Base-by-base conservation (phyloP, 2,888 invertebrate genomes). In the Hymenopus coronatus region DNA sequence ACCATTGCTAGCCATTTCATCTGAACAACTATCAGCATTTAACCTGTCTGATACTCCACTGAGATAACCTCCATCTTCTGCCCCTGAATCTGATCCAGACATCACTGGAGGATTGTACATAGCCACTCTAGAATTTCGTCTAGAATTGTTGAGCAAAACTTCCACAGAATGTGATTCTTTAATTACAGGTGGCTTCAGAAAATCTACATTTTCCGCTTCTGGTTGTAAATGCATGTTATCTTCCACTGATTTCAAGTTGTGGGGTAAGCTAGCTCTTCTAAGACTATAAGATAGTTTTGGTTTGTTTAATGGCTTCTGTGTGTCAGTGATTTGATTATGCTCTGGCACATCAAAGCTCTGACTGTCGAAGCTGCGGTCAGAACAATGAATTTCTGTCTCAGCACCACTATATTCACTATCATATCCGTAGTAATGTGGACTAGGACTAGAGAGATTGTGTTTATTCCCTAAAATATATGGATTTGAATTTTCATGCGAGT, bases 331-430 rank as follows among this genome's bases (percentile, higher is more conserved):
- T 70, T 70, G 15, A 70, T 25, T 70, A 25, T 70, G 85, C 20
- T 87, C 89, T 40, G 84, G 28, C n/a, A 82, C 81, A 70, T 91
- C 91, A 85, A 92, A 90, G 88, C 90, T 91, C 30, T 91, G 90
- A 84, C 92, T 91, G 84, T 94, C 94, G 91, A 93, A 92, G 90
- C 93, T 94, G 4, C 89, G 87, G 70, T 89, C 89, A 27, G 93
- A 92, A 83, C 94, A 92, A 90, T 94, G 94, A 87, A 94, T 94
- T 87, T 94, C 94, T 4, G 94, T 94, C 92, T 94, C 94, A 84
- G 94, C 94, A 90, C 93, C 93, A 91, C 94, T 94, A 81, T 93
- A 93, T 89, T 94, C 94, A 90, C 94, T 94, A 82, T 94, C 94
- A 91, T 95, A 94, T n/a, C 94, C 94, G 91, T 94, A 94, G 91